Evolutionary conservation across 2,113 vertebrate species (phyloP), one percentile per base, ranked within the genome.

Genomic region (Paraplagusia blochii): DNA sequence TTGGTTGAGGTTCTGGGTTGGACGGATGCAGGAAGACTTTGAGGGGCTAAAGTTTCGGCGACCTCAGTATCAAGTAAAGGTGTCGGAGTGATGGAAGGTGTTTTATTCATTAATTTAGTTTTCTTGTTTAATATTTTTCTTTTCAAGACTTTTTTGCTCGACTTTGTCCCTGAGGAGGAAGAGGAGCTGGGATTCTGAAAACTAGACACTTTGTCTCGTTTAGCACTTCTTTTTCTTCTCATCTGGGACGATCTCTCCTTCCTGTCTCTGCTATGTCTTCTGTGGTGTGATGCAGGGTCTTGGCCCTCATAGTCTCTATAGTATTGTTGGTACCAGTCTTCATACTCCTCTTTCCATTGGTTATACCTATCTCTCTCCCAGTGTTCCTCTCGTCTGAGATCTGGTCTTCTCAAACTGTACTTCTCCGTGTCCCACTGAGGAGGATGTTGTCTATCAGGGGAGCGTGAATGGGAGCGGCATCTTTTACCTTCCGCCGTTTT

Each of bases 261-360:
- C 38, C 12, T 40, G 38, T 11, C 38, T 40, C 38, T 63, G 33
- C 87, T 83, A 9, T 83, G 19, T 8, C 58, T 70, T 57, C 80
- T 75, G 59, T 78, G 84, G 57, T 84, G 80, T 29, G 82, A 4
- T 1, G 81, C 11, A 11, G 81, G 66, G 19, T 86, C 74, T 15
- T 80, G 83, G 42, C 39, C 71, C 42, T 89, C 87, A 9, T 90
- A 96, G 63, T 88, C 94, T 86, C 96, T 96, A 74, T 94, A 95
- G 33, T 95, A 96, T 57, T 95, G 96, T 59, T 98, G 94, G 19
- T 96, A 98, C 95, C 95, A 99, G 43, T 98, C 95, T 39, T 93
- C 72, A 5, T 98, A 99, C 49, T 95, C 94, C 60, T 93, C 90
- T 75, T 98, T 96, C 97, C 96, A 98, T 49, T 97, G 92, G 43